Evolutionary conservation across 2,797 vertebrate species (phyloP), one percentile per base, ranked within the genome.

Genomic region (Danio tinwini): DNA sequence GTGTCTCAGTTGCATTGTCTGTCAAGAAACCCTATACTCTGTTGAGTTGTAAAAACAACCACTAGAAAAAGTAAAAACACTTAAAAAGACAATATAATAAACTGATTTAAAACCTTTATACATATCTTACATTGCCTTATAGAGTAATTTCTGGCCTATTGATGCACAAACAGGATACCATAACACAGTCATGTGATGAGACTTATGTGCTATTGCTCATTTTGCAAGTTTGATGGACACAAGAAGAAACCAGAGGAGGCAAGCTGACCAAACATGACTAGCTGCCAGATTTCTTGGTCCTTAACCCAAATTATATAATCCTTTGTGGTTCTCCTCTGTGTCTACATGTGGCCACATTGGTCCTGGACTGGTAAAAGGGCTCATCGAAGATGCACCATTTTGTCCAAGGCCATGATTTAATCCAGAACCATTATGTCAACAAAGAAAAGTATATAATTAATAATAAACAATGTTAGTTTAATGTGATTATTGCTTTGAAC

Each of bases 41-140:
- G 83, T 89, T 83, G 5, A 68, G 75, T 79, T 74, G 67, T 80
- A 59, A 59, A 83, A 82, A 78, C 74, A 82, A 90, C 90, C 86
- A 89, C 89, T 93, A 91, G 84, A 87, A 88, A 91, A 83, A 79
- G 76, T 64, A 75, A 78, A 73, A 69, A 75, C 87, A 93, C 90
- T 89, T 72, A 76, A 82, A 90, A 84, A 53, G 83, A 89, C 82
- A 83, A 84, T 75, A 91, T 88, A 88, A 87, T 84, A 89, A 89
- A 76, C 76, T 78, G 83, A 84, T 91, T 90, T 55, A 42, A 89
- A 89, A 85, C 86, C 89, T 93, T 91, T 91, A 83, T 93, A 94
- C 91, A 92, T 69, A 90, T 91, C 89, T 91, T 92, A 93, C 91
- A 93, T 85, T 2, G 86, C 85, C 85, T 89, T 83, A 89, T 88